Conservation (phyloP, 2,113 vertebrate genomes). For the Sardina pilchardus region DNA sequence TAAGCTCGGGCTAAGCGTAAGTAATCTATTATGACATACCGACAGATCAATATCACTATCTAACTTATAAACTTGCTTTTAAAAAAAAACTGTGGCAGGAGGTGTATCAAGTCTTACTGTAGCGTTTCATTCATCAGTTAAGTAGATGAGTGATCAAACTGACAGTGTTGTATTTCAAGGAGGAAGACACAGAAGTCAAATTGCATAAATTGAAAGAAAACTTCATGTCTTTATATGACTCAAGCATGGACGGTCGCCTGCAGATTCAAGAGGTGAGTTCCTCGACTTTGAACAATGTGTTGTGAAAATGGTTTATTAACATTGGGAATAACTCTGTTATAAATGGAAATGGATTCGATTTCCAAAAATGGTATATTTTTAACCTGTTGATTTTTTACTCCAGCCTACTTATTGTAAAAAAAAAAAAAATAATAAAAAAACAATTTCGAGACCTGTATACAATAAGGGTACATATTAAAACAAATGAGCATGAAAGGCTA, state of each 20-base stretch:
- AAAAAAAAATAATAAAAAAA: no score
- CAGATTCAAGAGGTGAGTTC: constrained; percentile 82
- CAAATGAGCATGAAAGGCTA: background rate
- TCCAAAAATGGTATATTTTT: background rate
- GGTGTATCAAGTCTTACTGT: no score
- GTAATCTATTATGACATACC: constrained; percentile 37
- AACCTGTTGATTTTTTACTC: background rate
- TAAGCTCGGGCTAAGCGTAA: constrained; percentile 76
- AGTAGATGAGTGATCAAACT: background rate
- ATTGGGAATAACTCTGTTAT: background rate
- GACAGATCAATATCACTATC: background rate
- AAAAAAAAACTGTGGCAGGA: no score
- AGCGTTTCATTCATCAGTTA: background rate
- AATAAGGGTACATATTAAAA: background rate
- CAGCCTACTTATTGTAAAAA: no score
- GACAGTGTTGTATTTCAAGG: constrained; percentile 51
- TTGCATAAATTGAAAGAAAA: constrained; percentile 71
- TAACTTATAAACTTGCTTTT: no score
- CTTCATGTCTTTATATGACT: constrained; percentile 55
- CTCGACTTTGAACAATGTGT: background rate
- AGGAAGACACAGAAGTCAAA: constrained; percentile 66
- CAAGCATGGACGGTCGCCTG: constrained; percentile 66
- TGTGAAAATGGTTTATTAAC: no score
- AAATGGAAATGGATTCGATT: background rate
- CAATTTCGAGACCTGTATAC: no score